Percentiles rank a stretch among this genome's conserved stretches.
Conservation (phyloP, 1,140 invertebrate genomes). For the Aphis gossypii region DNA sequence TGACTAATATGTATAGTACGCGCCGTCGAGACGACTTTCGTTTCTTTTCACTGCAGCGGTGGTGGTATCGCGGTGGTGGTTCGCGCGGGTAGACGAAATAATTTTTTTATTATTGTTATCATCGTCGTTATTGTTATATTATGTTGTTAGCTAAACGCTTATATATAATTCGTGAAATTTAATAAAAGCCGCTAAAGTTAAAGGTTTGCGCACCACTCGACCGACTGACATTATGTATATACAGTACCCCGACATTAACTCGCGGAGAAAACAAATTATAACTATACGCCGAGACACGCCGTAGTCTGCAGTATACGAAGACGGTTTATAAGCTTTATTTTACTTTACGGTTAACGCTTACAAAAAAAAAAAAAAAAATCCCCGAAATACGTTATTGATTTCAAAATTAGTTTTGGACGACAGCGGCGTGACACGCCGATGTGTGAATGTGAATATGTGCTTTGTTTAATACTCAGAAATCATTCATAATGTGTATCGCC, state of each 20-base stretch:
- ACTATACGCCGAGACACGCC: background rate
- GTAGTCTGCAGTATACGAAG: too few relatives aligned
- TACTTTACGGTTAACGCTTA: too few relatives aligned
- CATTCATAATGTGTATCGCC: background rate
- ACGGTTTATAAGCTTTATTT: too few relatives aligned
- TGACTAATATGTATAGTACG: background rate
- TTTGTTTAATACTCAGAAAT: background rate
- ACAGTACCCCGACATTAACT: background rate
- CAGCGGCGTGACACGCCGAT: background rate
- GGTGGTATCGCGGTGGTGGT: too few relatives aligned
- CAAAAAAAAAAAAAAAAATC: too few relatives aligned
- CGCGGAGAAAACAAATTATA: background rate
- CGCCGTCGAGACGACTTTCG: background rate
- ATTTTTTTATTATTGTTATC: background rate
- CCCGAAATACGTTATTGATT: too few relatives aligned
- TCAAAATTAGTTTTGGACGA: too few relatives aligned
- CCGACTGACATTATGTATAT: background rate
- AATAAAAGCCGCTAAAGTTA: background rate
- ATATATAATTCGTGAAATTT: background rate
- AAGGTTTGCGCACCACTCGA: background rate
- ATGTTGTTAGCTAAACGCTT: background rate
- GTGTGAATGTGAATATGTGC: background rate
- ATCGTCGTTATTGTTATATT: background rate
- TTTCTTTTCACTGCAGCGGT: background rate
- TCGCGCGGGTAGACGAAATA: background rate